phyloP scores from a whole-genome alignment of 2,797 vertebrate species.

The Eulemur albifrons region DNA sequence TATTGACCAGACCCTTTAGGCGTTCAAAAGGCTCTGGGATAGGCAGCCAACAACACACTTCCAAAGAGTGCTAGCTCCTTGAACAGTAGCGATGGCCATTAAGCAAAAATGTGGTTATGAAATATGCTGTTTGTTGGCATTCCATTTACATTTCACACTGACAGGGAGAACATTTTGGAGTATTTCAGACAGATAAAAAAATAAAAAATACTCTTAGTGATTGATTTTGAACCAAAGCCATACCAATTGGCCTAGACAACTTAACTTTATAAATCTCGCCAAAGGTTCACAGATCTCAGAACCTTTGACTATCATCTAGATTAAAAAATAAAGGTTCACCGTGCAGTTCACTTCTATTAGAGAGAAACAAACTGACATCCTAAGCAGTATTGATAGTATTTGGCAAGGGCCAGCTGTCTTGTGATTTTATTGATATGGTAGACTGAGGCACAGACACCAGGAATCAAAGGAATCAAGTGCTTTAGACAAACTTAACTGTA shows the following conservation, averaged over 20 bases:
- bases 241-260: conserved; percentile 36
- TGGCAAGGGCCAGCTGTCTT: neutral
- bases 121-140: neutral
- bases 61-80: neutral
- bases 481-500: neutral
- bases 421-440: conserved; percentile 44
- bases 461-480: neutral
- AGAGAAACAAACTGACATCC: conserved; percentile 43
- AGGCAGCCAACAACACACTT: neutral
- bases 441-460: conserved; percentile 53
- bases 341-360: conserved; percentile 52
- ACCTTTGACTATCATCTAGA: conserved; percentile 45
- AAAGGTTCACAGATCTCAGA: conserved; percentile 46
- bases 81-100: neutral
- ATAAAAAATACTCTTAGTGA: conserved; percentile 19
- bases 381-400: conserved; percentile 46
- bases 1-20: neutral
- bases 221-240: conserved; percentile 64
- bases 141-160: neutral
- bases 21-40: neutral
- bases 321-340: conserved; percentile 58
- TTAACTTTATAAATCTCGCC: conserved; percentile 65
- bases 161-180: conserved; percentile 8
- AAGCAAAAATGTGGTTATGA: neutral
- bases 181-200: conserved; percentile 47